Evolutionary conservation across 2,888 invertebrate species (phyloP).

Genomic region (Pammene fasciana): DNA sequence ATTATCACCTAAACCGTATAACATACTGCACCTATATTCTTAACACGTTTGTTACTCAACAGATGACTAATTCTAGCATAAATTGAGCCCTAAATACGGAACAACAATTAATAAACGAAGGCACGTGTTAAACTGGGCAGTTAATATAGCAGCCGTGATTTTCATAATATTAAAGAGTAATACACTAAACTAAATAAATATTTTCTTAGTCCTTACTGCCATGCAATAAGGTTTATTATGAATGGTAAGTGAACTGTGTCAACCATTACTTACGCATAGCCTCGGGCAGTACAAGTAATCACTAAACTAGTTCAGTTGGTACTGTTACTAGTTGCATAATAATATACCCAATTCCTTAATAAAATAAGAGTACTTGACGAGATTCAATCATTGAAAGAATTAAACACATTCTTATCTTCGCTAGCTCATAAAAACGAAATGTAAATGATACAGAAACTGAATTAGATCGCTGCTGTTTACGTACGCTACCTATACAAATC

Average conservation of each 20-base stretch:
- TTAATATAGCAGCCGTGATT: background rate
- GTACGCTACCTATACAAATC: no score
- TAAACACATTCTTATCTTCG: no score
- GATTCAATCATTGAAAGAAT: no score
- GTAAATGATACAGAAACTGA: no score
- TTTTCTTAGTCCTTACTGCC: background rate
- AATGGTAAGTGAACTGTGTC: background rate
- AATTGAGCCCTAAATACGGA: background rate
- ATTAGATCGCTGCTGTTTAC: no score
- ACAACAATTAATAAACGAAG: background rate
- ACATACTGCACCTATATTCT: background rate
- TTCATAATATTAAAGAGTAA: no score
- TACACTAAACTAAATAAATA: no score
- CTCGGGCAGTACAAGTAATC: constrained; percentile 2
- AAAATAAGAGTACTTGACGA: no score
- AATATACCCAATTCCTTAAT: no score
- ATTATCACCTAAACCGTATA: constrained; percentile 9
- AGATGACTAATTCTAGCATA: background rate
- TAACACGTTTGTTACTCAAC: background rate
- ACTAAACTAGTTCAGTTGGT: constrained; percentile 3
- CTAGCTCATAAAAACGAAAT: no score
- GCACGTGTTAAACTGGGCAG: background rate
- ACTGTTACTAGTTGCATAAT: no score
- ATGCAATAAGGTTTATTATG: background rate
- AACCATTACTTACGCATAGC: background rate